A percentile compares a stretch with the other conserved stretches of the same genome.
Evolutionary conservation across 2,797 vertebrate species (phyloP).

Genomic region (Chelon labrosus): DNA sequence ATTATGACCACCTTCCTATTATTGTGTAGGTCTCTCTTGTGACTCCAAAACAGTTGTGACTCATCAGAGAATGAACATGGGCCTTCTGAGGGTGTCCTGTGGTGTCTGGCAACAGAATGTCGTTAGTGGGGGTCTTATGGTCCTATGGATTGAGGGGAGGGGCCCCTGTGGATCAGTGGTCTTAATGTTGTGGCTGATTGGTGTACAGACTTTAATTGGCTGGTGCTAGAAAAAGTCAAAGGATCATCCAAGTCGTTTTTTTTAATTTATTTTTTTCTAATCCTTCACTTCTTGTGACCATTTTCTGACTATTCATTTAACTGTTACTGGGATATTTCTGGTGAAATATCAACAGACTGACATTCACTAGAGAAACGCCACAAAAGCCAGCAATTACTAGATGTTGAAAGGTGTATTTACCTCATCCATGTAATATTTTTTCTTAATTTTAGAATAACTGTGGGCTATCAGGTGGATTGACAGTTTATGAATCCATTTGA

Average conservation of each 20-base stretch:
- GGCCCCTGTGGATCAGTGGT: too few species aligned
- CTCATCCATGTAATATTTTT: not conserved
- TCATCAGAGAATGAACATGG: too few species aligned
- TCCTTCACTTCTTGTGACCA: not conserved
- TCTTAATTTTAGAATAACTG: conserved; percentile 6
- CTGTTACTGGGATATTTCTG: not conserved
- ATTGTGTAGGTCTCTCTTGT: too few species aligned
- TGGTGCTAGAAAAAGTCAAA: not conserved
- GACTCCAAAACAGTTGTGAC: too few species aligned
- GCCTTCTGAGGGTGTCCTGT: too few species aligned
- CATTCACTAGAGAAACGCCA: not conserved
- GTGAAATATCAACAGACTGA: not conserved
- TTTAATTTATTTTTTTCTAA: too few species aligned
- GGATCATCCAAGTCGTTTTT: not conserved
- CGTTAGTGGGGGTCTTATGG: too few species aligned
- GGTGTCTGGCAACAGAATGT: too few species aligned
- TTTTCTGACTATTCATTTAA: not conserved
- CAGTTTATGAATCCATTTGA: conserved; percentile 23
- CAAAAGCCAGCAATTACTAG: not conserved
- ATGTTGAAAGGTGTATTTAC: not conserved
- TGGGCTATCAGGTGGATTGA: conserved; percentile 5
- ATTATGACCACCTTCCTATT: too few species aligned
- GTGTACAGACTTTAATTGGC: not conserved
- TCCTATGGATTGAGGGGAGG: too few species aligned
- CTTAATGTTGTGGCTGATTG: too few species aligned